phyloP scores from a whole-genome alignment of 2,113 vertebrate genomes.

The Muscicapa adusta region DNA sequence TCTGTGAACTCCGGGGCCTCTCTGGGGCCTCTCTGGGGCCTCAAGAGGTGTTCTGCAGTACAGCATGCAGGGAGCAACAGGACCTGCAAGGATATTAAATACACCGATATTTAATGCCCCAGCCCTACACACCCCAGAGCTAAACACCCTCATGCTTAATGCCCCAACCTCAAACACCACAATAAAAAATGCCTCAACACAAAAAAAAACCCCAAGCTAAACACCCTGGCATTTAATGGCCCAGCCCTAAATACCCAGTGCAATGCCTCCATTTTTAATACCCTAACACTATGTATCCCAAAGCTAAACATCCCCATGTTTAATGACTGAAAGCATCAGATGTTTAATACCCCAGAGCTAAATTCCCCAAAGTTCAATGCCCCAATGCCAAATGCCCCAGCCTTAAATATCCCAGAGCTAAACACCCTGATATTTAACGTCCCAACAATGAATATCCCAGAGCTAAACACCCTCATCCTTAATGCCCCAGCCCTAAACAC shows the following conservation, averaged over 20 bases:
- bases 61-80: not conserved
- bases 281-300: not conserved
- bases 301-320: not conserved
- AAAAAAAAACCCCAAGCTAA: not conserved
- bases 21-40: not conserved
- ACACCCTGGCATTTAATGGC: not conserved
- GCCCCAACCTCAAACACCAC: not conserved
- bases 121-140: not conserved
- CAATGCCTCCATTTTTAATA: not conserved
- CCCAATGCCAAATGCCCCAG: no score
- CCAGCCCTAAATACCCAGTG: not conserved
- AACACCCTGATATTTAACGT: not conserved
- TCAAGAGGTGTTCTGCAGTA: not conserved
- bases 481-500: not conserved
- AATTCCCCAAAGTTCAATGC: no score
- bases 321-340: no score
- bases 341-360: not conserved
- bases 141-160: not conserved
- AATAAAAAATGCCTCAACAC: not conserved
- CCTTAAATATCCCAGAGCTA: not conserved
- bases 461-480: no score
- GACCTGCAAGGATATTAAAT: not conserved
- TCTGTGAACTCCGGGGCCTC: not conserved
- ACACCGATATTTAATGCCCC: rapidly evolving
- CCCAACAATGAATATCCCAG: not conserved